Percentiles rank a stretch among this genome's conserved stretches.
Conservation (phyloP, 2,888 invertebrate genomes). For the Leuctra nigra region DNA sequence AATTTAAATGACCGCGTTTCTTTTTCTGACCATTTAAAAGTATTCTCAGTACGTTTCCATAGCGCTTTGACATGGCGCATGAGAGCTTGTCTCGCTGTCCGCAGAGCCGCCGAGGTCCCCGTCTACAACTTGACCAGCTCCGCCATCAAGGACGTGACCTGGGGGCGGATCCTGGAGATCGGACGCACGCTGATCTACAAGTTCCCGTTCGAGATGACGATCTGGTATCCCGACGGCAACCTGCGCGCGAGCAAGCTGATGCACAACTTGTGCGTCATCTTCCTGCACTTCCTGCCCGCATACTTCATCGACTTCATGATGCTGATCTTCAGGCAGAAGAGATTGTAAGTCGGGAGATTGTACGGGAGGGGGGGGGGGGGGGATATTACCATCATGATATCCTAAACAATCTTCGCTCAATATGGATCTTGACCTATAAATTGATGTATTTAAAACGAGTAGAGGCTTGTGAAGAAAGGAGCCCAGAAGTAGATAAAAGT, state of each 20-base stretch:
- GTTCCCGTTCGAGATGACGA: constrained; percentile 67
- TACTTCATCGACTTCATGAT: constrained; percentile 66
- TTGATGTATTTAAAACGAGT: too few relatives aligned
- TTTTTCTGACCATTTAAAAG: too few relatives aligned
- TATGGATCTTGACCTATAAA: too few relatives aligned
- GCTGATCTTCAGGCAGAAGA: constrained; percentile 60
- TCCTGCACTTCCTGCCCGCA: constrained; percentile 71
- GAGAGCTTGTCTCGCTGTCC: too few relatives aligned
- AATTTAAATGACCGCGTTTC: too few relatives aligned
- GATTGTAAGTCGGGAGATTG: constrained; percentile 77
- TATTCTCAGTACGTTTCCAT: too few relatives aligned
- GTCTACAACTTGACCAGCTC: constrained; percentile 78
- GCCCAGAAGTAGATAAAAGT: too few relatives aligned
- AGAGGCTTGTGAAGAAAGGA: too few relatives aligned
- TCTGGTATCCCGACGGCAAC: constrained; percentile 75
- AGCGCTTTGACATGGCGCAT: too few relatives aligned
- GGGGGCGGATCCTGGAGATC: constrained; percentile 73
- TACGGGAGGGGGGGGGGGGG: too few relatives aligned
- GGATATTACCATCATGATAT: too few relatives aligned
- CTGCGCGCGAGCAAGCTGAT: constrained; percentile 58
- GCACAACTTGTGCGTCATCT: constrained; percentile 59
- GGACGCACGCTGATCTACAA: constrained; percentile 53
- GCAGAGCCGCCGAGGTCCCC: constrained; percentile 38
- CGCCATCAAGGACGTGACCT: constrained; percentile 69
- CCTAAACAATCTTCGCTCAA: too few relatives aligned